Evolutionary conservation across 1,140 invertebrate genomes (phyloP).

Genomic region (Eumaeus atala): DNA sequence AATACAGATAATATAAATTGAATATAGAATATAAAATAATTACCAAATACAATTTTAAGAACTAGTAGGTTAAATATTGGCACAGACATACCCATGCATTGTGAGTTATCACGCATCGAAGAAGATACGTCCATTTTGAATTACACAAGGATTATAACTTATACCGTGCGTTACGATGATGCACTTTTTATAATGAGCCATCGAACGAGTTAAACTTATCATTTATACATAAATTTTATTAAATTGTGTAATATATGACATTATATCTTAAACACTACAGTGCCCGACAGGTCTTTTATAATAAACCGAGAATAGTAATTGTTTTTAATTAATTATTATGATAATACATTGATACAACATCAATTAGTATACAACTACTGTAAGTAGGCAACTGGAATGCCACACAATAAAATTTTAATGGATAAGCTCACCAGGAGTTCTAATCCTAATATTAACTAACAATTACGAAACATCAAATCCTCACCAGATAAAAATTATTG

Average conservation of each 20-base stretch:
- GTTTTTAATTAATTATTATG: conserved; percentile 5
- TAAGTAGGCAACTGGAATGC: conserved; percentile 22
- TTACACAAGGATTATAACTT: too few species aligned
- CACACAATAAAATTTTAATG: conserved; percentile 17
- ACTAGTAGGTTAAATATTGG: too few species aligned
- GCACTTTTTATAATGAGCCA: too few species aligned
- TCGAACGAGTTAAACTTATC: too few species aligned
- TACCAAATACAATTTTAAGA: too few species aligned
- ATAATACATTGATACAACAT: conserved; percentile 11
- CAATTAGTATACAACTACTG: conserved; percentile 13
- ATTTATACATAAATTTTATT: neutral
- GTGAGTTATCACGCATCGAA: too few species aligned
- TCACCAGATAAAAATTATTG: conserved; percentile 30
- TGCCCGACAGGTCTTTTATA: neutral
- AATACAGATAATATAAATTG: too few species aligned
- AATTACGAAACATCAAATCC: conserved; percentile 13
- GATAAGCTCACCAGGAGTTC: conserved; percentile 21
- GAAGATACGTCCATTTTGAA: too few species aligned
- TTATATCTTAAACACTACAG: neutral
- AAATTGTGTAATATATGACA: conserved; percentile 1
- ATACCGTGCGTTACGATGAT: too few species aligned
- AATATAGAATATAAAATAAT: too few species aligned
- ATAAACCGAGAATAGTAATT: conserved; percentile 1
- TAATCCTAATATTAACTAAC: conserved; percentile 16
- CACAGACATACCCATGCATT: too few species aligned